Evolutionary conservation across 2,797 vertebrate genomes (phyloP), one percentile per base, ranked within the genome.

Genomic region (Cyclopterus lumpus): DNA sequence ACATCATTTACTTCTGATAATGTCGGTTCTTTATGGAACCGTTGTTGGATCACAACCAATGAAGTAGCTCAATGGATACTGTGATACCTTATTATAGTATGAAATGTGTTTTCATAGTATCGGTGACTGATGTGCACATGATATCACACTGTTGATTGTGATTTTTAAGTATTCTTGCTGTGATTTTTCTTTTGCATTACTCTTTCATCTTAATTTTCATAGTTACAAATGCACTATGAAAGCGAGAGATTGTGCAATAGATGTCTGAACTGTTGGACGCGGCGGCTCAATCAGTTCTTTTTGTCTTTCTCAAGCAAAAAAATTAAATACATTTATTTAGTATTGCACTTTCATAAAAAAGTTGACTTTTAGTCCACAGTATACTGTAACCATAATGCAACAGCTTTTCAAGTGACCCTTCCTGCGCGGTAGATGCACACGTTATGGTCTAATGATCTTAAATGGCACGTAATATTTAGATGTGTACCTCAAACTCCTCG

Each of bases 401-500:
- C 42, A 42, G 34, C 63, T 40, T 59, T 59, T 59, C 18, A 51
- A 30, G 9, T 24, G 9, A 61, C n/a, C 15, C 16, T 40, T 28
- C 0, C 6, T 48, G n/a, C 48, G 22, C 55, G 6, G 28, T n/a
- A 12, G 20, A 60, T 0, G 2, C 8, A 6, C 24, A 53, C 0
- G 0, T 44, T 12, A 1, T 11, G 8, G 6, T 24, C 32, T 8
- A 6, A 54, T 14, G 4, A 8, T 28, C 32, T 36, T 7, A 49
- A 60, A 62, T 2, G 3, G n/a, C 34, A 1, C 36, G 48, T 8
- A 1, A n/a, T 2, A 0, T n/a, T 3, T 10, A 42, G 36, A 2
- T 46, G 28, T 12, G 24, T 88, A 98, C 97, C 96, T 98, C 96
- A 80, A 98, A 97, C 87, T 97, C 97, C 82, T 98, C 97, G 0